Conservation (phyloP, 2,113 vertebrate species). For the Eulemur macaco region DNA sequence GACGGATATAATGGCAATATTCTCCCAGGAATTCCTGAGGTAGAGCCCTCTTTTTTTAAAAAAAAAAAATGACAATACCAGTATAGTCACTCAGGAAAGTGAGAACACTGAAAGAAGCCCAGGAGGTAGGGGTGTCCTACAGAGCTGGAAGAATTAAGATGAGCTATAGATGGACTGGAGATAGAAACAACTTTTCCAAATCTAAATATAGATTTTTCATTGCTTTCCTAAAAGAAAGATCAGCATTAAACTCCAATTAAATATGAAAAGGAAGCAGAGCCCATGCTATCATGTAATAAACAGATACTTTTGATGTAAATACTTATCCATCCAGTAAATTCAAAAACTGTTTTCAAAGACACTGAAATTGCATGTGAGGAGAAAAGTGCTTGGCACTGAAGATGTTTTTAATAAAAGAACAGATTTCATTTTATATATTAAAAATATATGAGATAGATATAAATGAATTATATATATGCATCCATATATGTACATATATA, state of each 20-base stretch:
- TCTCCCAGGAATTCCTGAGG: slow-evolving; percentile 30
- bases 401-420: background rate
- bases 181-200: background rate
- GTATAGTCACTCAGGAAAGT: background rate
- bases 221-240: slow-evolving; percentile 59
- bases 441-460: background rate
- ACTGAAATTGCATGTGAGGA: slow-evolving; percentile 40
- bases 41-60: background rate
- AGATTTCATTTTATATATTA: background rate
- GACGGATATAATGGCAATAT: background rate
- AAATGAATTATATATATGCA: background rate
- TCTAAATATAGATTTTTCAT: slow-evolving; percentile 36
- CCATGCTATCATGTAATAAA: slow-evolving; percentile 64
- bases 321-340: slow-evolving; percentile 74
- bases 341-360: slow-evolving; percentile 71
- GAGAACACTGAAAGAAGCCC: background rate
- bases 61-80: background rate
- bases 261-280: slow-evolving; percentile 59
- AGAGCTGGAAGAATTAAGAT: background rate
- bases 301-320: slow-evolving; percentile 70
- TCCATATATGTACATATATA: background rate
- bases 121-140: rapidly evolving
- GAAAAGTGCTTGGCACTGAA: slow-evolving; percentile 24
- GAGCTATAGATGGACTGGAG: background rate
- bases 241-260: slow-evolving; percentile 54